Evolutionary conservation across 2,888 invertebrate genomes (phyloP).

Genomic region (Tiliacea citrago): DNA sequence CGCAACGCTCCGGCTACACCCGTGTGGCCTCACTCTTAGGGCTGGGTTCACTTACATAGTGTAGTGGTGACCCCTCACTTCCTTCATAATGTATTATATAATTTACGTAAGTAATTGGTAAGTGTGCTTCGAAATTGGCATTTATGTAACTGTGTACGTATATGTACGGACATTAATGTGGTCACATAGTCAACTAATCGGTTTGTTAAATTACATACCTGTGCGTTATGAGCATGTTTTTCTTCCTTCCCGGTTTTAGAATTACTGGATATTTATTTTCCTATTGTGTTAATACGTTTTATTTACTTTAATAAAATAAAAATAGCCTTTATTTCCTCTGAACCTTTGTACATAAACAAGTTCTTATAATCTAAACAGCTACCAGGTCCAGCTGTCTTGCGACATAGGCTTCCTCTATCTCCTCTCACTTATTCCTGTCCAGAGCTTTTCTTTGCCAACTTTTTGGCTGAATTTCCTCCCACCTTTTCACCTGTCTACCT

Average conservation of each 20-base stretch:
- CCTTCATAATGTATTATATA: constrained; percentile 19
- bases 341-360: no score
- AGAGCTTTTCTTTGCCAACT: no score
- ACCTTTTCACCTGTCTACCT: no score
- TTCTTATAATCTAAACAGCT: no score
- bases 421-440: no score
- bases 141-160: constrained; percentile 11
- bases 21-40: no score
- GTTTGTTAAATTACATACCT: constrained; percentile 5
- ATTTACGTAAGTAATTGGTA: constrained; percentile 16
- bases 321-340: no score
- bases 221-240: neutral
- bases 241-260: neutral
- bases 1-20: no score
- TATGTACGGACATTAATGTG: constrained; percentile 7
- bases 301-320: neutral
- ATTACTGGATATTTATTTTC: neutral
- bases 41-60: neutral
- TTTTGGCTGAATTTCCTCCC: no score
- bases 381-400: no score
- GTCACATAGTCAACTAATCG: constrained; percentile 12
- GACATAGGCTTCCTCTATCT: no score
- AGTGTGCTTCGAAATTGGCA: constrained; percentile 23
- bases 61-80: neutral
- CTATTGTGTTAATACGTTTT: neutral